phyloP scores from a whole-genome alignment of 2,113 vertebrate species.

The Aplodontia rufa region DNA sequence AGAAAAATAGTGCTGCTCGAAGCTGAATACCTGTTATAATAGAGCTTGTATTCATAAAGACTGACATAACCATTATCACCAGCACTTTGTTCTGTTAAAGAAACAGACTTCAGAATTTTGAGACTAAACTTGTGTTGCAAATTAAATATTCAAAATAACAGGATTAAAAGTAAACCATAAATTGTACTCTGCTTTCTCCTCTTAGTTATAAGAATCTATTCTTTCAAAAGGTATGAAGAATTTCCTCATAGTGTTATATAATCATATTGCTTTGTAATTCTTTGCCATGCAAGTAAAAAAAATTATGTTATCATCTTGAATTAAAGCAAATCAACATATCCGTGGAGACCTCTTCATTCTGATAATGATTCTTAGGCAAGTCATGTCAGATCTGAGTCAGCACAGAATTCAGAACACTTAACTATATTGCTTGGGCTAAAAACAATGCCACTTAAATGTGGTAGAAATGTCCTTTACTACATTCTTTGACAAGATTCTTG shows the following conservation, averaged over 20 bases:
- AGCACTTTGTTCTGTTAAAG: conserved; percentile 42
- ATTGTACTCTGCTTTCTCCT: neutral
- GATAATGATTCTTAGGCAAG: neutral
- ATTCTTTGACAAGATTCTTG: conserved; percentile 13
- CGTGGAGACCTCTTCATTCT: neutral
- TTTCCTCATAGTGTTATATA: conserved; percentile 38
- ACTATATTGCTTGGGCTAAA: neutral
- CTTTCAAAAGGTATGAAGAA: conserved; percentile 20
- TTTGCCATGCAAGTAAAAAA: conserved; percentile 3
- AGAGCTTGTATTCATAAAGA: conserved; percentile 51
- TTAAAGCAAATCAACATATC: neutral
- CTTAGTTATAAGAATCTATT: conserved; percentile 15
- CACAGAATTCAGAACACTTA: neutral
- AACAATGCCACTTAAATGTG: neutral
- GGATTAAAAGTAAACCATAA: conserved; percentile 43
- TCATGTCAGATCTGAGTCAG: neutral
- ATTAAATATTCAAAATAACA: conserved; percentile 53
- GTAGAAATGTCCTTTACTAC: neutral
- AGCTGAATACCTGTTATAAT: conserved; percentile 54
- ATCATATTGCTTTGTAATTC: conserved; percentile 33
- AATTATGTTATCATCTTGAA: conserved; percentile 37
- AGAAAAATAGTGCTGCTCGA: conserved; percentile 14
- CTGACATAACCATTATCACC: conserved; percentile 39
- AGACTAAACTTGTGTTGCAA: neutral
- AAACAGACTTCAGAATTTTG: conserved; percentile 20